phyloP scores from a whole-genome alignment of 2,888 invertebrate species.

The Carcina quercana region DNA sequence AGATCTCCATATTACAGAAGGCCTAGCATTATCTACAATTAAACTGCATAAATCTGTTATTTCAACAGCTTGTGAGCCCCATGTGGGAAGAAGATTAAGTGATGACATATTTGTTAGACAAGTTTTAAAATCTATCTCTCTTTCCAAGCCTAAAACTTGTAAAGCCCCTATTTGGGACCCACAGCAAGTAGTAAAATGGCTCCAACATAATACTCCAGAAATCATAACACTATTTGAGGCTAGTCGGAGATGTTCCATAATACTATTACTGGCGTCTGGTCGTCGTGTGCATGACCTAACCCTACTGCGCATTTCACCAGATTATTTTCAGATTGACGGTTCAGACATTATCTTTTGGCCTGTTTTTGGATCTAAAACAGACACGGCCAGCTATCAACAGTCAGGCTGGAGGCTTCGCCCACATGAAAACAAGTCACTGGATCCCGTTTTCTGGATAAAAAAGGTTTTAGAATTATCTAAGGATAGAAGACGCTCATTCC shows the following conservation, averaged over 20 bases:
- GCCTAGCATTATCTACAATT: slow-evolving; percentile 15
- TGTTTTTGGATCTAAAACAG: neutral
- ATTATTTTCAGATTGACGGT: slow-evolving; percentile 10
- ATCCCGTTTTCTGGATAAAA: too few relatives aligned
- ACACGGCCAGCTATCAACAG: neutral
- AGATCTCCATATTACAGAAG: slow-evolving; percentile 9
- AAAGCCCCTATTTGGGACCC: slow-evolving; percentile 16
- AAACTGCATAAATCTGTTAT: slow-evolving; percentile 19
- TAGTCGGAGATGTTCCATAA: slow-evolving; percentile 8
- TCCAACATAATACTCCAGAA: slow-evolving; percentile 5
- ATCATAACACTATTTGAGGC: slow-evolving; percentile 11
- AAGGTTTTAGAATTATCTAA: too few relatives aligned
- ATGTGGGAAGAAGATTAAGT: slow-evolving; percentile 9
- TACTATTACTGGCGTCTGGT: slow-evolving; percentile 16
- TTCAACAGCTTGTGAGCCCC: slow-evolving; percentile 14
- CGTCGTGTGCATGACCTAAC: slow-evolving; percentile 18
- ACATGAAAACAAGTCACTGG: too few relatives aligned
- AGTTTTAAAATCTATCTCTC: slow-evolving; percentile 11
- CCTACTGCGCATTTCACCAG: slow-evolving; percentile 10
- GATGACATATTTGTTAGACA: slow-evolving; percentile 4
- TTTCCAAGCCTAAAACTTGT: slow-evolving; percentile 5
- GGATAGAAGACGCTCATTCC: too few relatives aligned
- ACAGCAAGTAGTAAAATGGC: slow-evolving; percentile 6
- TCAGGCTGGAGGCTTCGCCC: neutral
- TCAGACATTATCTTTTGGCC: slow-evolving; percentile 1